phyloP scores from a whole-genome alignment of 2,797 vertebrate species.

The Eulemur rubriventer region DNA sequence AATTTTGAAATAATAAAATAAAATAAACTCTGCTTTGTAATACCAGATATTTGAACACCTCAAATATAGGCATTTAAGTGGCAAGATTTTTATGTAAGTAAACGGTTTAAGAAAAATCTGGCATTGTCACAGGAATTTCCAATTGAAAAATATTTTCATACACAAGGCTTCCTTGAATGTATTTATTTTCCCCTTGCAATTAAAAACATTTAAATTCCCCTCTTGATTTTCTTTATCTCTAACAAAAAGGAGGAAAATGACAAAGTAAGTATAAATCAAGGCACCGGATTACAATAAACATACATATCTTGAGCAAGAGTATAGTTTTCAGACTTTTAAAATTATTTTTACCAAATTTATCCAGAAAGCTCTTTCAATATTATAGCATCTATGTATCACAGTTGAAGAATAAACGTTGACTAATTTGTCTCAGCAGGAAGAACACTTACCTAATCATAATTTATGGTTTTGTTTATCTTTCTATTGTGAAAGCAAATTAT shows the following conservation, averaged over 20 bases:
- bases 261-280: background rate
- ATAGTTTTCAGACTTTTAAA: background rate
- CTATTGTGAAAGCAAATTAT: conserved; percentile 51
- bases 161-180: background rate
- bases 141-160: background rate
- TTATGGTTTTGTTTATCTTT: conserved; percentile 66
- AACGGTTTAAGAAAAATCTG: background rate
- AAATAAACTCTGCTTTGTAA: background rate
- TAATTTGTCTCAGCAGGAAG: conserved; percentile 43
- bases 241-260: background rate
- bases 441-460: conserved; percentile 58
- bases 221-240: background rate
- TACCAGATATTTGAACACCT: background rate
- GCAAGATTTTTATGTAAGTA: background rate
- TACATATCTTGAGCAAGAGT: background rate
- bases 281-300: background rate
- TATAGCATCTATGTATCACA: background rate
- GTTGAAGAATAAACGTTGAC: background rate
- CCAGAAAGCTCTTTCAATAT: background rate
- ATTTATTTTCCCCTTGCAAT: background rate
- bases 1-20: background rate
- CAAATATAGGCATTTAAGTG: background rate
- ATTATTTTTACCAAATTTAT: conserved; percentile 46
- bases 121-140: background rate
- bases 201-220: background rate